Evolutionary conservation across 2,888 invertebrate species (phyloP), one percentile per base, ranked within the genome.

Genomic region (Leptopilina drosophilae): DNA sequence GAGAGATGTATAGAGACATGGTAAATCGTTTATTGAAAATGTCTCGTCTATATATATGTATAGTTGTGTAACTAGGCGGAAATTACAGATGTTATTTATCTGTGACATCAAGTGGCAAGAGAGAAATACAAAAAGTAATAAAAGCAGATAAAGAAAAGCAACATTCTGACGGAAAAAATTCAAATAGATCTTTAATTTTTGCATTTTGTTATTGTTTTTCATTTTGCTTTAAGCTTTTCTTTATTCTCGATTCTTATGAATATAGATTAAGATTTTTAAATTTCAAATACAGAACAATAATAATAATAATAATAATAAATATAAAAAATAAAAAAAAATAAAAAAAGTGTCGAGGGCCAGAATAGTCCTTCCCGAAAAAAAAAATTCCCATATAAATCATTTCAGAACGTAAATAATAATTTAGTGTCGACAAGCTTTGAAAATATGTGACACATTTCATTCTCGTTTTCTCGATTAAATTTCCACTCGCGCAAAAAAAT

Each of bases 81-180:
- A 67, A 79, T 77, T 56, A 77, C 66, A 67, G 77, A 76, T 64
- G 76, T 64, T 81, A 76, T 81, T 81, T 79, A 79, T 77, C 66
- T 64, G 67, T 67, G 75, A 77, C 80, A 76, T 66, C 79, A 20
- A 56, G 20, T 62, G 14, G 33, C 12, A n/a, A 64, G 53, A 62
- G 64, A 65, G 59, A 26, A 56, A 65, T 64, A 65, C 64, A 77
- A 26, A 42, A 14, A 64, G 26, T 49, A 46, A 15, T 9, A 5
- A 40, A 40, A 56, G 7, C 33, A 11, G 5, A 49, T 53, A 8
- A 49, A 73, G n/a, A 53, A 62, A 62, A 62, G 20, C 62, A 62
- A 20, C 15, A 62, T 20, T 3, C 7, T 59, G 5, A 14, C 11
- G 56, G 56, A 12, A 56, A 56, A 56, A 42, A 7, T 7, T 42